Percentiles rank a stretch among this genome's conserved stretches.
Conservation (phyloP, 2,113 vertebrate species). For the Arenaria interpres region DNA sequence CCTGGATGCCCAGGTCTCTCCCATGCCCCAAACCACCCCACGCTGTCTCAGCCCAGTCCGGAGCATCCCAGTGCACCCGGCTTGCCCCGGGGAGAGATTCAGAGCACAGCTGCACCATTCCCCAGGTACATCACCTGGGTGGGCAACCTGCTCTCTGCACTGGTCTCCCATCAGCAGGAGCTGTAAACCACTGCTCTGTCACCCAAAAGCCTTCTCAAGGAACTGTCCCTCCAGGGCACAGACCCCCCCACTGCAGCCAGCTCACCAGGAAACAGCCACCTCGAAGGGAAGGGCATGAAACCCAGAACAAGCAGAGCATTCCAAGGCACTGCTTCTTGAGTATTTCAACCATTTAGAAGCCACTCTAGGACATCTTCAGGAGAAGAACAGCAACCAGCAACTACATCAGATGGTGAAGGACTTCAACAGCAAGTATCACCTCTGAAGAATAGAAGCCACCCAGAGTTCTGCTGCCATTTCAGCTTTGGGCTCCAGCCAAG, state of each 20-base stretch:
- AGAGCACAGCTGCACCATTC: neutral
- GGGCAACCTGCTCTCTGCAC: neutral
- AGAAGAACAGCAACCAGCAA: neutral
- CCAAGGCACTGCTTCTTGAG: fast-evolving
- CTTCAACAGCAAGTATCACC: neutral
- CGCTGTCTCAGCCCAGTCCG: neutral
- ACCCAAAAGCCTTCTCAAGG: neutral
- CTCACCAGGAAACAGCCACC: neutral
- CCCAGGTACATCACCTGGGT: neutral
- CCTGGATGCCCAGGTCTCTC: neutral
- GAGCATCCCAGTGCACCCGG: neutral
- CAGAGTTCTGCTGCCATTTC: neutral
- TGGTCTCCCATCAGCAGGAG: neutral
- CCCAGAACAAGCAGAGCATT: neutral
- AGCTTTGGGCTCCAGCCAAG: neutral
- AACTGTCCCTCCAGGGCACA: neutral
- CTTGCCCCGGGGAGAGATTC: fast-evolving
- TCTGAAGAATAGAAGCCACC: neutral
- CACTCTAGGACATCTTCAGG: neutral
- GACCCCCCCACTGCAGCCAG: neutral
- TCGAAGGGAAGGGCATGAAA: neutral
- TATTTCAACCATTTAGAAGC: neutral
- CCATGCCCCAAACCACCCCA: fast-evolving
- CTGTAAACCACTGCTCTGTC: neutral
- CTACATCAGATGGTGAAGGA: neutral